These are phyloP conservation scores for Erebia aethiops DNA, from an alignment of 2,888 invertebrate genomes.

Conservation along the genomic window DNA sequence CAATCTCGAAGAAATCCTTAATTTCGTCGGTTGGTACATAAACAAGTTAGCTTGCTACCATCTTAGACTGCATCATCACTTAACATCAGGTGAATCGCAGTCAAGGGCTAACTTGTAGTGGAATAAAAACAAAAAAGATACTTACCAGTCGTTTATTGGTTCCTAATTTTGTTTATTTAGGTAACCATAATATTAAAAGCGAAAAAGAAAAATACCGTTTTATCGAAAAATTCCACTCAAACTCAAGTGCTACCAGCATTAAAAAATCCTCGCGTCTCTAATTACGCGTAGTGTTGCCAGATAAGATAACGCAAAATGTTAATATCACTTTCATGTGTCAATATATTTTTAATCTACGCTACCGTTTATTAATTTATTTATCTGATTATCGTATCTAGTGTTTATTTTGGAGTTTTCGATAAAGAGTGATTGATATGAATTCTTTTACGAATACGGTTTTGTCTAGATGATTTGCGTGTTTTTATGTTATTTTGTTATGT, in stretches of 20 bases:
- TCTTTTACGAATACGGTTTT: not conserved
- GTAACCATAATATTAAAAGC: too few species aligned
- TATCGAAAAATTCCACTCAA: slow-evolving; percentile 23
- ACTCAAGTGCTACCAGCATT: slow-evolving; percentile 42
- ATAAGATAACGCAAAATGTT: slow-evolving; percentile 57
- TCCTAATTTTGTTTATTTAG: too few species aligned
- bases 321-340: slow-evolving; percentile 22
- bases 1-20: too few species aligned
- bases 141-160: too few species aligned
- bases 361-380: slow-evolving; percentile 46
- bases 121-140: too few species aligned
- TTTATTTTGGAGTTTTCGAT: slow-evolving; percentile 25
- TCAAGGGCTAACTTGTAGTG: too few species aligned
- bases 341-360: slow-evolving; percentile 40
- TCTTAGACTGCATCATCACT: too few species aligned
- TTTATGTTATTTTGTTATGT: too few species aligned
- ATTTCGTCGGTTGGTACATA: too few species aligned
- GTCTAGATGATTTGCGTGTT: too few species aligned
- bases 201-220: not conserved
- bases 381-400: slow-evolving; percentile 40
- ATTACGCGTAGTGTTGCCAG: slow-evolving; percentile 67
- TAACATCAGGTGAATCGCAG: too few species aligned
- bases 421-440: not conserved
- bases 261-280: slow-evolving; percentile 63
- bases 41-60: too few species aligned